Base-by-base conservation (phyloP, 2,888 invertebrate species). In the Balanococcus diminutus region DNA sequence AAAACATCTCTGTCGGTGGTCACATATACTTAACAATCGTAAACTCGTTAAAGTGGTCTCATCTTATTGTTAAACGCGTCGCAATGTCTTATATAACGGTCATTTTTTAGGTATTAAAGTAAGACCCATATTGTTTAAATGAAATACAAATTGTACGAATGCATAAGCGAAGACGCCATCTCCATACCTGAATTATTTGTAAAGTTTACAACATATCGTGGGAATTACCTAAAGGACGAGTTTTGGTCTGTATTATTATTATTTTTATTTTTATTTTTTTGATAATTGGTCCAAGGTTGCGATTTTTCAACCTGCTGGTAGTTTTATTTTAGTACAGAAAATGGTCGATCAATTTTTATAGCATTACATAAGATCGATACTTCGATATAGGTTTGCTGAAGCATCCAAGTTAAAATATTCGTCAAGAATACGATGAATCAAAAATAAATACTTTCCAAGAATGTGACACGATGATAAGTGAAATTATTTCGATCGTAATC, bases 1-100 rank as follows among this genome's bases (percentile, higher is more conserved):
- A 3, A 72, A 42, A 14, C 42, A 16, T 72, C 72, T 72, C 72
- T 72, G 72, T 72, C 72, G 72, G 72, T 72, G 72, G 72, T 72
- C 72, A 72, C 61, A 61, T 36, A 8, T 36, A 36, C 36, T 11
- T n/a, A n/a, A 61, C 72, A 72, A 72, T 72, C 72, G 72, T 72
- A 72, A 72, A 72, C 72, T 72, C 72, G 25, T 31, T 31, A 72
- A 72, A 25, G 72, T 72, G 72, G 72, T 31, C 72, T 31, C 72
- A 72, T 31, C 72, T 31, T 31, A 72, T 72, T 72, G 72, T 72
- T 72, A 72, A 28, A 72, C 16, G 25, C 28, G 11, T 72, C 72
- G 72, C 72, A 72, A 72, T 72, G 72, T 72, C 28, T 72, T 28
- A 25, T 22, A 56, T 72, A 72, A 72, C 72, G 31, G 72, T 16